Base-by-base conservation (phyloP, 2,888 invertebrate species). In the Dichetophora obliterata region DNA sequence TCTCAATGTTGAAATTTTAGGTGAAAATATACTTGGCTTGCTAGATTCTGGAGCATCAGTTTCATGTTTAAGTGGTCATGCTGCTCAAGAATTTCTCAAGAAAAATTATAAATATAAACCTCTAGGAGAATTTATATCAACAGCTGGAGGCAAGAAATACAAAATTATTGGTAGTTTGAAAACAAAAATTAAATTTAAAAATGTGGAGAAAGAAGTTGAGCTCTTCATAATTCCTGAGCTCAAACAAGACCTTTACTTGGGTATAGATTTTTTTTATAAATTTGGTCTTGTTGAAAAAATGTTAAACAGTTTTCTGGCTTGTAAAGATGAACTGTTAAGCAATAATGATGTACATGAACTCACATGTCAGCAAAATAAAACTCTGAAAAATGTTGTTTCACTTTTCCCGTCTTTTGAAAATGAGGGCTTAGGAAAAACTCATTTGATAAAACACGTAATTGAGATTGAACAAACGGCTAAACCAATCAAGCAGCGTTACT, bases 401-500 rank as follows among this genome's bases (percentile, higher is more conserved):
- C n/a, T n/a, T n/a, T n/a, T n/a, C n/a, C n/a, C n/a, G n/a, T n/a
- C n/a, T n/a, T n/a, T n/a, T n/a, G n/a, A n/a, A n/a, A n/a, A n/a
- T n/a, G n/a, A n/a, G n/a, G n/a, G n/a, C n/a, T n/a, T n/a, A n/a
- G n/a, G n/a, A n/a, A n/a, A n/a, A n/a, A n/a, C n/a, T n/a, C n/a
- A n/a, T n/a, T n/a, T n/a, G n/a, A n/a, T n/a, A n/a, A n/a, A n/a
- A n/a, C n/a, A n/a, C n/a, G n/a, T n/a, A n/a, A n/a, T n/a, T n/a
- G n/a, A n/a, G n/a, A n/a, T n/a, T n/a, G n/a, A n/a, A n/a, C n/a
- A 6, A 4, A 52, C 75, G 16, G 16, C 61, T 11, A 71, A 65
- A 34, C 77, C 79, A 14, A 68, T 80, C 9, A 80, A 80, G 61
- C 78, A 80, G 37, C 59, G 80, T 1, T 73, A 76, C 16, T 78